Evolutionary conservation across 1,140 invertebrate genomes (phyloP).

Genomic region (Dufourea novaeangliae): DNA sequence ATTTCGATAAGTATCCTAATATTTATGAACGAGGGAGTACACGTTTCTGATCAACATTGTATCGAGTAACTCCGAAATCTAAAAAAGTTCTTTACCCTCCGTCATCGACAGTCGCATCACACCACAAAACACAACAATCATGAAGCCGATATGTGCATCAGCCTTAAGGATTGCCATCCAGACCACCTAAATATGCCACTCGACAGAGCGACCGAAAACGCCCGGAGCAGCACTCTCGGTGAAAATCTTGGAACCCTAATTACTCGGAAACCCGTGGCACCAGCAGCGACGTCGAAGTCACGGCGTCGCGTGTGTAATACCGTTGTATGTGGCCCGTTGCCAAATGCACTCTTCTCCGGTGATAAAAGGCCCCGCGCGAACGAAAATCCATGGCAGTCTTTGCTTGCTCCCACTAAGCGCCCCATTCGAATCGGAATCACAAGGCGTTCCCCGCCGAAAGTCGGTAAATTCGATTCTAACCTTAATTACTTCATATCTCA

Average conservation of each 20-base stretch:
- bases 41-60: no score
- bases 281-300: neutral
- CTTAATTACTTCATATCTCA: slow-evolving; percentile 20
- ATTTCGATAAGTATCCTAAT: no score
- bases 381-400: slow-evolving; percentile 1
- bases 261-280: slow-evolving; percentile 12
- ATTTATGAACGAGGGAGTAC: no score
- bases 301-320: slow-evolving; percentile 7
- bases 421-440: neutral
- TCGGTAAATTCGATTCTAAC: neutral
- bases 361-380: neutral
- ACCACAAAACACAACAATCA: no score
- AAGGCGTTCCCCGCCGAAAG: neutral
- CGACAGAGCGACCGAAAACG: neutral
- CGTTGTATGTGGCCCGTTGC: slow-evolving; percentile 24
- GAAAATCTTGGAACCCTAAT: slow-evolving; percentile 32
- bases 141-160: no score
- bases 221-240: no score
- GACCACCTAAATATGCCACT: no score
- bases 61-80: no score
- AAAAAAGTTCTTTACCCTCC: no score
- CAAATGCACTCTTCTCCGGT: slow-evolving; percentile 22
- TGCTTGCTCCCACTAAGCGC: no score
- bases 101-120: no score
- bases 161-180: no score